Evolutionary conservation across 2,888 invertebrate genomes (phyloP).

Genomic region (Laspeyria flexula): DNA sequence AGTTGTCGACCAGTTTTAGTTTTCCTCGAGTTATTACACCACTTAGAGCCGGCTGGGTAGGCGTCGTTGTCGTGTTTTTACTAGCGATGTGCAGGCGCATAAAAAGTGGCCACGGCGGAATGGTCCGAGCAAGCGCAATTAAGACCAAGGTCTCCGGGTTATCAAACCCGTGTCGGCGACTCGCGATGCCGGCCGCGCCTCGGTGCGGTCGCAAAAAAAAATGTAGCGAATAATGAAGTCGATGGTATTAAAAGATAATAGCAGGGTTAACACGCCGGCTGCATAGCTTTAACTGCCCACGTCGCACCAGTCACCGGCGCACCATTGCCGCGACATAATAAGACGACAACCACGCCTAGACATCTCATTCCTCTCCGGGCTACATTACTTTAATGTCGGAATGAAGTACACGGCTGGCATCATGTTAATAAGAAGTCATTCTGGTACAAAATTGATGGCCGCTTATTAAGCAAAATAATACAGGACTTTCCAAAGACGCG

Average conservation of each 20-base stretch:
- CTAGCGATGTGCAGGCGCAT: slow-evolving; percentile 85
- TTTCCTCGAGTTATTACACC: slow-evolving; percentile 65
- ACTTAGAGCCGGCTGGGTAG: slow-evolving; percentile 72
- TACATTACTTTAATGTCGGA: slow-evolving; percentile 29
- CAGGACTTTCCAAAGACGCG: slow-evolving; percentile 59
- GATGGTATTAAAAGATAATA: slow-evolving; percentile 85
- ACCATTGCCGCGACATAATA: slow-evolving; percentile 46
- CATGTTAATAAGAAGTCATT: slow-evolving; percentile 26
- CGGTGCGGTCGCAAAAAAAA: slow-evolving; percentile 77
- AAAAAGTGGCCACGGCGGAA: slow-evolving; percentile 83
- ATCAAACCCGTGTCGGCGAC: slow-evolving; percentile 83
- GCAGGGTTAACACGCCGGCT: slow-evolving; percentile 74
- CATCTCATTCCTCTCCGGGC: slow-evolving; percentile 33
- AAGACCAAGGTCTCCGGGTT: slow-evolving; percentile 86
- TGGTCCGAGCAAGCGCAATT: slow-evolving; percentile 84
- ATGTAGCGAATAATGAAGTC: slow-evolving; percentile 81
- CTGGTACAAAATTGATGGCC: slow-evolving; percentile 19
- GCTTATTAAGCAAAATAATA: slow-evolving; percentile 44
- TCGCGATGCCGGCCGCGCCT: slow-evolving; percentile 75
- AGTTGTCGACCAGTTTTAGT: slow-evolving; percentile 59
- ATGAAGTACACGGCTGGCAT: slow-evolving; percentile 28
- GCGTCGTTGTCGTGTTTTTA: slow-evolving; percentile 77
- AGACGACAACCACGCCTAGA: slow-evolving; percentile 37
- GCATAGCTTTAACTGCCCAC: slow-evolving; percentile 64
- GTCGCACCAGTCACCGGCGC: slow-evolving; percentile 52